A percentile compares a stretch with the other conserved stretches of the same genome.
phyloP scores from a whole-genome alignment of 37 sponge, comb jelly and placozoan genomes.

The Spongilla lacustris region DNA sequence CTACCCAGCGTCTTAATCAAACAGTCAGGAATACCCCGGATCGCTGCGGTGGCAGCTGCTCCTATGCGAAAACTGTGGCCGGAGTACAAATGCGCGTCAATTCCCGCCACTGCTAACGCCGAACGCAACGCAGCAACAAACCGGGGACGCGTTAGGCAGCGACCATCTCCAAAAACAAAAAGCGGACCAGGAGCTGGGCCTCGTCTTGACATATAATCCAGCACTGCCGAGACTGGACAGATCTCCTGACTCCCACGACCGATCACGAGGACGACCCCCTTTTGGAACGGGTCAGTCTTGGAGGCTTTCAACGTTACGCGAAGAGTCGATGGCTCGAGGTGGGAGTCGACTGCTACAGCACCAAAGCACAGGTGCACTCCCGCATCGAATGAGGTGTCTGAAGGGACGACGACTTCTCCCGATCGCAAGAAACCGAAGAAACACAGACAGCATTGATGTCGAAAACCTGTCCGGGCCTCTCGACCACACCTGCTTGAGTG shows the following conservation, averaged over 20 bases:
- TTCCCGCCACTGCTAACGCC: neutral
- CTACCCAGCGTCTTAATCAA: conserved; percentile 6
- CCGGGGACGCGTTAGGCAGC: neutral
- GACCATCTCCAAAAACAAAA: neutral
- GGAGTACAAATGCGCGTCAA: neutral
- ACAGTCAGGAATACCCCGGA: neutral
- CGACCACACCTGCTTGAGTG: neutral
- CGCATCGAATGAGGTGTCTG: neutral
- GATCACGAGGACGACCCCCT: neutral
- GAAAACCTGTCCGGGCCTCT: too few species aligned
- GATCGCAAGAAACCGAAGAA: neutral
- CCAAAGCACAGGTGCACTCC: neutral
- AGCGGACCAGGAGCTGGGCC: conserved; percentile 2
- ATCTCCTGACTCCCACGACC: neutral
- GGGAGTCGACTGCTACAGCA: neutral
- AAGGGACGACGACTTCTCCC: neutral
- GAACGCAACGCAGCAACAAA: neutral
- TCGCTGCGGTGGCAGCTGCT: neutral
- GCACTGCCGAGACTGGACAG: neutral
- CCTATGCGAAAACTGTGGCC: conserved; percentile 5
- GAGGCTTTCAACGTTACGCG: neutral
- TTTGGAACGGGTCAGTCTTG: conserved; percentile 4
- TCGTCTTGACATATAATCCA: neutral
- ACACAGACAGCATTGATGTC: too few species aligned
- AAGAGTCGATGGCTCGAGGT: neutral